Evolutionary conservation across 2,797 vertebrate genomes (phyloP).

Genomic region (Vireo griseus): DNA sequence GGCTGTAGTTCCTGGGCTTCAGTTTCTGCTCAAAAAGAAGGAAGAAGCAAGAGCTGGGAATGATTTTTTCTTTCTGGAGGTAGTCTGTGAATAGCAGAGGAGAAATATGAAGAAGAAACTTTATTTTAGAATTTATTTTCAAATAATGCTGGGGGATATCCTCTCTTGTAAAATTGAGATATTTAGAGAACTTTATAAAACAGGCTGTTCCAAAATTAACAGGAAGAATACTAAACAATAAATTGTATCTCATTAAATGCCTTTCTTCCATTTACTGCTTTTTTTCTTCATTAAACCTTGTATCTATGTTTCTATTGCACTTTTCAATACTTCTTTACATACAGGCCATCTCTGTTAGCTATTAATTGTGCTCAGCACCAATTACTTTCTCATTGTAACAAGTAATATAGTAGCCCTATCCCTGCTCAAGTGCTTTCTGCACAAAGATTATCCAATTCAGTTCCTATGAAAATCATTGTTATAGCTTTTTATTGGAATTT

Average conservation of each 20-base stretch:
- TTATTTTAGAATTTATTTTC: neutral
- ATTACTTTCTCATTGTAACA: neutral
- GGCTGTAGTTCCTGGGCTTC: neutral
- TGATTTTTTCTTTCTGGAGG: neutral
- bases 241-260: neutral
- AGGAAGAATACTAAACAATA: neutral
- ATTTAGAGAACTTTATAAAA: neutral
- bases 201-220: neutral
- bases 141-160: neutral
- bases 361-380: neutral
- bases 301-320: neutral
- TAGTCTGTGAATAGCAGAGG: neutral
- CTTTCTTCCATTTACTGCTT: neutral
- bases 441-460: neutral
- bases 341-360: neutral
- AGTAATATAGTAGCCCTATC: neutral
- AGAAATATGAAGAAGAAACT: neutral
- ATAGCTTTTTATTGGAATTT: neutral
- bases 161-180: neutral
- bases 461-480: neutral
- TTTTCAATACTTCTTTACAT: neutral
- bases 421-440: neutral
- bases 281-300: neutral
- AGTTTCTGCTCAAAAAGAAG: neutral
- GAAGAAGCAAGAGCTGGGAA: neutral